Evolutionary conservation across 2,888 invertebrate genomes (phyloP).

Genomic region (Hydrotaea cyrtoneurina): DNA sequence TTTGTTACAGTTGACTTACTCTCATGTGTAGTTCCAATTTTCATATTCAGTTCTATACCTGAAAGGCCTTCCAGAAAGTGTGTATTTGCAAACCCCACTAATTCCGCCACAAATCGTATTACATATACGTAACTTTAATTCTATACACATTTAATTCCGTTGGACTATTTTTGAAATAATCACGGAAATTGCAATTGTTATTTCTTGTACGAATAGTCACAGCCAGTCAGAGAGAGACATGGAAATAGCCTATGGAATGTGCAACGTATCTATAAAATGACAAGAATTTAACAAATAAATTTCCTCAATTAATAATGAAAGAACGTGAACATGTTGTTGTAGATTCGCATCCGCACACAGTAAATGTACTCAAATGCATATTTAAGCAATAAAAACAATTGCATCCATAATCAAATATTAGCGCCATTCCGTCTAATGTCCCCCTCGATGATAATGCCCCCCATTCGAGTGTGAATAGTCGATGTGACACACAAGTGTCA

Average conservation of each 20-base stretch:
- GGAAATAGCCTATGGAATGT: neutral
- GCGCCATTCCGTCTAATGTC: constrained; percentile 36
- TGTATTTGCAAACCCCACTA: no score
- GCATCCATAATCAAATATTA: constrained; percentile 28
- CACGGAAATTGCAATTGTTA: constrained; percentile 2
- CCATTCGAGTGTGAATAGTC: neutral
- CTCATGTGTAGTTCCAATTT: no score
- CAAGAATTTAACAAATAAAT: constrained; percentile 17
- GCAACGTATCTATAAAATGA: constrained; percentile 4
- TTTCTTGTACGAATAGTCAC: neutral
- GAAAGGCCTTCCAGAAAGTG: no score
- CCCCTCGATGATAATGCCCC: constrained; percentile 25
- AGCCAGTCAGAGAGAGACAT: neutral
- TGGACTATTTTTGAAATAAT: neutral
- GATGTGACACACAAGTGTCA: constrained; percentile 3
- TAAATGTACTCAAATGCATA: neutral
- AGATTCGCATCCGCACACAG: neutral
- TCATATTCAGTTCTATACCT: no score
- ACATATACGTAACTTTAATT: no score
- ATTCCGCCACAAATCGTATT: no score
- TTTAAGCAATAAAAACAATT: neutral
- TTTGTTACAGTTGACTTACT: no score
- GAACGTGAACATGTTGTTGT: neutral
- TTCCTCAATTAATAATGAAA: constrained; percentile 25
- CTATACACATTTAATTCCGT: no score